These are phyloP conservation scores for Sebastes melanostomus DNA, from an alignment of 2,797 vertebrate genomes.

Conservation along the genomic window DNA sequence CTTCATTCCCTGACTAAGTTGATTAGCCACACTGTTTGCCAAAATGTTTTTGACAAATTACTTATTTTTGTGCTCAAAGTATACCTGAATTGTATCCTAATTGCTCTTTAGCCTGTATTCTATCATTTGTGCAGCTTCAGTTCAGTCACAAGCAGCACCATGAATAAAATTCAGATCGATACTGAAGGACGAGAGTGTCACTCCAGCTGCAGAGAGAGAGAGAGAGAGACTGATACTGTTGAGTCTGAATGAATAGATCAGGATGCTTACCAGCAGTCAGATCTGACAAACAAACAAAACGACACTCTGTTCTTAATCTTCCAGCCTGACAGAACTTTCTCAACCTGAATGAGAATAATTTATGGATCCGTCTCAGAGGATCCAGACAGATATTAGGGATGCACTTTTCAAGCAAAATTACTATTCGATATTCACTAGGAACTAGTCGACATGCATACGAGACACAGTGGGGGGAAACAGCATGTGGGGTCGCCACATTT, in stretches of 20 bases:
- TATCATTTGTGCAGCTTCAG: not conserved
- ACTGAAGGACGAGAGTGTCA: not conserved
- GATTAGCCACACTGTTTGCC: too few species aligned
- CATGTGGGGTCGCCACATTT: too few species aligned
- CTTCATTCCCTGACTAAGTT: too few species aligned
- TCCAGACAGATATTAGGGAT: not conserved
- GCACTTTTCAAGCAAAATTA: too few species aligned
- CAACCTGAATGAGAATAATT: slow-evolving; percentile 16
- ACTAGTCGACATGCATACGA: too few species aligned
- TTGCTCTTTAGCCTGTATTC: not conserved
- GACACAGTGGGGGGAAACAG: too few species aligned
- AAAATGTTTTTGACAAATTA: too few species aligned
- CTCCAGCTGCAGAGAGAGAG: not conserved
- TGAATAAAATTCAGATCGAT: slow-evolving; percentile 36
- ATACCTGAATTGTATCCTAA: not conserved
- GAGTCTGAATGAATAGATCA: slow-evolving; percentile 36
- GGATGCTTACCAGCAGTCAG: slow-evolving; percentile 13
- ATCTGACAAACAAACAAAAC: slow-evolving; percentile 20
- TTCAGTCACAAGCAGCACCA: not conserved
- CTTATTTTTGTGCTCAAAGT: not conserved
- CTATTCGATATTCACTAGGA: too few species aligned
- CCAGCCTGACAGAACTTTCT: slow-evolving; percentile 13
- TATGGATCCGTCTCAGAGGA: not conserved
- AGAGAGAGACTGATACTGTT: slow-evolving; percentile 1
- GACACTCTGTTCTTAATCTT: slow-evolving; percentile 1